Conservation (phyloP, 2,888 invertebrate genomes). For the Cosmorhoe ocellata region DNA sequence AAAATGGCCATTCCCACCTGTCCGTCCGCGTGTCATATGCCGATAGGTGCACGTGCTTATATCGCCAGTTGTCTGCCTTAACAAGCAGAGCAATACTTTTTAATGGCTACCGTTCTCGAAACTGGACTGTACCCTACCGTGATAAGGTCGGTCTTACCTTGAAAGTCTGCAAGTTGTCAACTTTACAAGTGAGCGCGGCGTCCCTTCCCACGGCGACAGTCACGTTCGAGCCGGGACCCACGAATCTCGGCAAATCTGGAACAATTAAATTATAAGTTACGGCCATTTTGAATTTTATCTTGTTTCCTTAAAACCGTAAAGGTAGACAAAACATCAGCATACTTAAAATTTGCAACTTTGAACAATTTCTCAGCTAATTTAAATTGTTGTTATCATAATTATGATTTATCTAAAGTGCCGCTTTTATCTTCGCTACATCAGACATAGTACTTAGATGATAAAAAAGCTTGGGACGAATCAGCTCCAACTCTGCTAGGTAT, state of each 20-base stretch:
- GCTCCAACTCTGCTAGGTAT: no score
- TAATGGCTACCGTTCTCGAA: background rate
- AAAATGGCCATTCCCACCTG: background rate
- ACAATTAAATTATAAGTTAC: slow-evolving; percentile 41
- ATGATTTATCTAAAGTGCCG: no score
- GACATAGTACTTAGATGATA: no score
- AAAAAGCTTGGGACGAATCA: no score
- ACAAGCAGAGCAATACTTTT: slow-evolving; percentile 1
- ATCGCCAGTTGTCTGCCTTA: slow-evolving; percentile 1
- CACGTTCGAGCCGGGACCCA: slow-evolving; percentile 85
- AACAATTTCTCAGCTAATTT: no score
- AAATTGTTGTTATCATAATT: no score
- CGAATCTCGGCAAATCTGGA: slow-evolving; percentile 85
- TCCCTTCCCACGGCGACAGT: slow-evolving; percentile 86
- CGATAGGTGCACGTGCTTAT: slow-evolving; percentile 1
- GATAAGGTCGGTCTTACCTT: slow-evolving; percentile 72
- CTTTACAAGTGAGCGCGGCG: slow-evolving; percentile 85
- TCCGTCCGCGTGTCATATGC: background rate
- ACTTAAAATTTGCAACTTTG: no score
- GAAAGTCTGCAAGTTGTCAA: slow-evolving; percentile 86
- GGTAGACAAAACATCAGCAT: background rate
- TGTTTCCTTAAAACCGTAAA: background rate
- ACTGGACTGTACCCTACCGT: background rate
- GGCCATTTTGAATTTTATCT: slow-evolving; percentile 6
- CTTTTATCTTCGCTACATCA: no score